Evolutionary conservation across 2,888 invertebrate species (phyloP), one percentile per base, ranked within the genome.

Genomic region (Lasioglossum leucozonium): DNA sequence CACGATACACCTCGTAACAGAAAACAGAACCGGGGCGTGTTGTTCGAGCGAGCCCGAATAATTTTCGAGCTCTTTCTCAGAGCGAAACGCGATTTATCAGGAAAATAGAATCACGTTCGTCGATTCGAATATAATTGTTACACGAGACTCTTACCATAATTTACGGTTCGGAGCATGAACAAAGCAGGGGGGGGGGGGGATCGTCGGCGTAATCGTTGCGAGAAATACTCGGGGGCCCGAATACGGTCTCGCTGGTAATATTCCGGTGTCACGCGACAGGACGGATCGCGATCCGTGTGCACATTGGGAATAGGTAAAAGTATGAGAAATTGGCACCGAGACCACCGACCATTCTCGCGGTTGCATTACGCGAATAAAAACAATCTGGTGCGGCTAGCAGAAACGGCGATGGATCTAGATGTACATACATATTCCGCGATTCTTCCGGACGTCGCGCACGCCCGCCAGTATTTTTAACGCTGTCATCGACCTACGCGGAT

Each of bases 401-500:
- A 26, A 10, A n/a, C n/a, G n/a, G n/a, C 55, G n/a, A 11, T 58
- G 4, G 1, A 58, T 26, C 58, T 13, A 55, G n/a, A 55, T n/a
- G 13, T 11, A 58, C 1, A 26, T 8, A 34, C 18, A 16, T 44
- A n/a, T 26, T 11, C 26, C 26, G 13, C 4, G 55, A 58, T 26
- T 11, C 26, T 13, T 58, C 11, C 22, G 13, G 13, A 1, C n/a
- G 58, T 13, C 13, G 58, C 13, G 55, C 55, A 26, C 58, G 58
- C 26, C 26, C 58, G 58, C 4, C 58, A 26, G 51, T 65, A 73
- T 78, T 78, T 73, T 55, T 55, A 65, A 34, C 34, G 18, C 65
- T 65, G 65, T 65, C 65, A 65, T 34, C 76, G 76, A 77, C 62
- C 75, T 75, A 55, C 62, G 44, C 13, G 62, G 62, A 62, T 42